These are phyloP conservation scores for Irena cyanogastra DNA, from an alignment of 2,113 vertebrate genomes.

Conservation along the genomic window DNA sequence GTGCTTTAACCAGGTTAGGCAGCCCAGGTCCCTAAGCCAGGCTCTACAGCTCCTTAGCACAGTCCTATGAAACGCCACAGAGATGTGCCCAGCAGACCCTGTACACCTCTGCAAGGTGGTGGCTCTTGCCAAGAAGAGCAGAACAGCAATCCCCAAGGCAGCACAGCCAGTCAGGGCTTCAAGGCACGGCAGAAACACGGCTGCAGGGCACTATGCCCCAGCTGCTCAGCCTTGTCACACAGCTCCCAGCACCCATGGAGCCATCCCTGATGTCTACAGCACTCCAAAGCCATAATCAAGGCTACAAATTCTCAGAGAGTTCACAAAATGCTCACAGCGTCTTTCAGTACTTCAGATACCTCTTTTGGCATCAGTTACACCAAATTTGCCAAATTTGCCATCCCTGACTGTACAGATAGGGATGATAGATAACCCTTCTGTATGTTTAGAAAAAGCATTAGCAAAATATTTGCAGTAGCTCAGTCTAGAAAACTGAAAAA, in stretches of 20 bases:
- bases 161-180: not conserved
- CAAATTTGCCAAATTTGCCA: not conserved
- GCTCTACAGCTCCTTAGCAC: not conserved
- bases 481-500: no score
- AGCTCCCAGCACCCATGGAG: not conserved
- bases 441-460: slow-evolving; percentile 60
- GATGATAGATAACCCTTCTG: slow-evolving; percentile 63
- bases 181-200: not conserved
- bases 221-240: not conserved
- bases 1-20: not conserved
- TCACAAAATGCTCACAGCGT: fast-evolving
- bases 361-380: not conserved
- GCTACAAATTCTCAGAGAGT: not conserved
- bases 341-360: not conserved
- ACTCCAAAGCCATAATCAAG: not conserved
- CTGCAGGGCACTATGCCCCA: not conserved
- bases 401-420: not conserved
- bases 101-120: not conserved
- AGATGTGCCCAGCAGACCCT: not conserved
- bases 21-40: not conserved
- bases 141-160: not conserved
- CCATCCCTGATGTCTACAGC: not conserved
- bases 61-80: not conserved
- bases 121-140: not conserved
- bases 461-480: slow-evolving; percentile 51